Evolutionary conservation across 2,797 vertebrate species (phyloP).

Genomic region (Epinephelus awoara): DNA sequence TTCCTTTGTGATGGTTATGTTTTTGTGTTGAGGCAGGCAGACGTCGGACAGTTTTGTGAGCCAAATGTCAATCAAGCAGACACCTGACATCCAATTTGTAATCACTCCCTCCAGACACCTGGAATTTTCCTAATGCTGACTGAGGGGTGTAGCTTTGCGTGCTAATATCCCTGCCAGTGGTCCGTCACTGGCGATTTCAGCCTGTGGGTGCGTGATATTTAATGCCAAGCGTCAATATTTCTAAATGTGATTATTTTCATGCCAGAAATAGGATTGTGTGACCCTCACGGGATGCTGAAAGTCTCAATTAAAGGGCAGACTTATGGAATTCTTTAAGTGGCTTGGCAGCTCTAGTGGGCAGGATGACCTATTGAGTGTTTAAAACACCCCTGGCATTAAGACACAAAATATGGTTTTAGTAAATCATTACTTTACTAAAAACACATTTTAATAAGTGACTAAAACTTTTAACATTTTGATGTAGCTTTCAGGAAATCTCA

Average conservation of each 20-base stretch:
- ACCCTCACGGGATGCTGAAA: conserved; percentile 34
- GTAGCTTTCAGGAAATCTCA: conserved; percentile 11
- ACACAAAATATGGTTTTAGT: conserved; percentile 6
- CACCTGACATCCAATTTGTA: conserved; percentile 75
- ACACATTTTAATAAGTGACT: background rate
- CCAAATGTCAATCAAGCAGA: conserved; percentile 69
- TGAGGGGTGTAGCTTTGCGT: conserved; percentile 61
- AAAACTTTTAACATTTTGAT: conserved; percentile 2
- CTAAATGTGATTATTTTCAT: conserved; percentile 47
- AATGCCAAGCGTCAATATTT: conserved; percentile 27
- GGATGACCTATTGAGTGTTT: conserved; percentile 30
- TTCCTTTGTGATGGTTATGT: conserved; percentile 15
- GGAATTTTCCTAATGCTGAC: conserved; percentile 66
- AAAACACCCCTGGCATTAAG: conserved; percentile 14
- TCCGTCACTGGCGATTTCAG: conserved; percentile 54
- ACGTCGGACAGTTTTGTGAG: conserved; percentile 47
- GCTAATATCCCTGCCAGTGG: conserved; percentile 58
- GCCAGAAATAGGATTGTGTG: conserved; percentile 51
- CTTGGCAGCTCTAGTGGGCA: conserved; percentile 44
- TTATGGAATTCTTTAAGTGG: conserved; percentile 48
- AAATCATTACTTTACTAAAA: conserved; percentile 16
- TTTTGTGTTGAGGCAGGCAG: conserved; percentile 48
- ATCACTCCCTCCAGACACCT: conserved; percentile 70
- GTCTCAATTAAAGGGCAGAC: conserved; percentile 54
- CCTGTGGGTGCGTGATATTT: conserved; percentile 34